phyloP scores from a whole-genome alignment of 2,888 invertebrate genomes.

The Acleris literana region DNA sequence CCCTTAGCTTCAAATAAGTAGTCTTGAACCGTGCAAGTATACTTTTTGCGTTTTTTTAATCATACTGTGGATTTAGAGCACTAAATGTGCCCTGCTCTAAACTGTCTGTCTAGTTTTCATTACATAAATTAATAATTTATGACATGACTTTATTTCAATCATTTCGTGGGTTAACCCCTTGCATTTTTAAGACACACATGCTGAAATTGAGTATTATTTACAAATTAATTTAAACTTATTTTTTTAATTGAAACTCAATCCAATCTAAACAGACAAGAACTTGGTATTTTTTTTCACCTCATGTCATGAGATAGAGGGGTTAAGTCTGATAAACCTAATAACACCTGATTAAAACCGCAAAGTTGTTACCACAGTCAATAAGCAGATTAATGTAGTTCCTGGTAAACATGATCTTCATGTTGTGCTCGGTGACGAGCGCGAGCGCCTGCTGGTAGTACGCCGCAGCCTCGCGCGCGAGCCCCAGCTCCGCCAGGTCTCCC shows the following conservation, averaged over 20 bases:
- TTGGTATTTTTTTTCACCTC: too few species aligned
- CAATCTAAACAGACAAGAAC: neutral
- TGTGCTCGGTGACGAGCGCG: slow-evolving; percentile 56
- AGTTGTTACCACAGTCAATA: slow-evolving; percentile 77
- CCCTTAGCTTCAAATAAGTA: too few species aligned
- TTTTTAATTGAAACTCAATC: too few species aligned
- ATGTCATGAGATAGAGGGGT: neutral
- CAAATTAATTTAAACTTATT: too few species aligned
- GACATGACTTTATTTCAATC: too few species aligned
- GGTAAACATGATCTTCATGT: slow-evolving; percentile 62
- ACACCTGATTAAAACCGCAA: slow-evolving; percentile 38
- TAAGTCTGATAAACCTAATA: neutral
- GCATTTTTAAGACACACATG: neutral
- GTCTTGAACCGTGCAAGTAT: too few species aligned
- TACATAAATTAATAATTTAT: too few species aligned
- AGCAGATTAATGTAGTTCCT: slow-evolving; percentile 68
- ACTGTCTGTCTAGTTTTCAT: too few species aligned
- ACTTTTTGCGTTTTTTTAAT: too few species aligned
- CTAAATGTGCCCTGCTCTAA: too few species aligned
- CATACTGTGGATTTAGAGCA: too few species aligned
- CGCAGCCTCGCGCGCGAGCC: slow-evolving; percentile 69
- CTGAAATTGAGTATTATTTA: neutral
- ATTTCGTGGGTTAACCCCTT: too few species aligned
- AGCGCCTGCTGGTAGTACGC: slow-evolving; percentile 70
- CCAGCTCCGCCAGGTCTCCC: slow-evolving; percentile 64